phyloP scores from a whole-genome alignment of 2,888 invertebrate species.

The Papilio demoleus region DNA sequence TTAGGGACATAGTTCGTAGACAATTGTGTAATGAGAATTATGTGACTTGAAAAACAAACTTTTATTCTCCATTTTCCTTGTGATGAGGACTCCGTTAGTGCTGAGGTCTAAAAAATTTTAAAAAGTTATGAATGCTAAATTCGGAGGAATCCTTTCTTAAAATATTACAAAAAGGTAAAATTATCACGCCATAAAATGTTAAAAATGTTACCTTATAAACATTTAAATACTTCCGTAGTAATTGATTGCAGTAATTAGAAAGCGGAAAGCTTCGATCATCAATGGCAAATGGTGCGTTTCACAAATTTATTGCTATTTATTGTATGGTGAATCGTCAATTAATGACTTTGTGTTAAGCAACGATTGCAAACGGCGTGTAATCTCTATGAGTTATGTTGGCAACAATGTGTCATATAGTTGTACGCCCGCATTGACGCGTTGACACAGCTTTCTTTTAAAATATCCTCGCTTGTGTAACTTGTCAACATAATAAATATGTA shows the following conservation, averaged over 20 bases:
- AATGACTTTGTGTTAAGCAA: constrained; percentile 36
- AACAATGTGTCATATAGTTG: constrained; percentile 35
- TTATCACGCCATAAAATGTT: background rate
- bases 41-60: constrained; percentile 30
- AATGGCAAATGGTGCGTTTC: constrained; percentile 32
- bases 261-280: constrained; percentile 30
- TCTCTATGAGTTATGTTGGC: constrained; percentile 33
- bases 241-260: constrained; percentile 33
- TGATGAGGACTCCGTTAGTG: too few species aligned
- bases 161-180: too few species aligned
- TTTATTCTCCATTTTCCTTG: too few species aligned
- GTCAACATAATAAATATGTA: too few species aligned
- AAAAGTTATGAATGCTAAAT: too few species aligned
- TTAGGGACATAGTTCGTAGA: constrained; percentile 32
- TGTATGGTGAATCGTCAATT: constrained; percentile 36
- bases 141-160: too few species aligned
- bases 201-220: too few species aligned
- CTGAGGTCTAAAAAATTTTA: background rate
- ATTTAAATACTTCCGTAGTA: constrained; percentile 8
- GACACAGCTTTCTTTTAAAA: constrained; percentile 58
- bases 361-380: constrained; percentile 26
- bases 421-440: constrained; percentile 48
- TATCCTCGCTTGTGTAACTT: constrained; percentile 55
- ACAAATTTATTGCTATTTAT: constrained; percentile 25
- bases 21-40: constrained; percentile 34